Evolutionary conservation across 2,797 vertebrate genomes (phyloP).

Genomic region (Hippopotamyrus pictus): DNA sequence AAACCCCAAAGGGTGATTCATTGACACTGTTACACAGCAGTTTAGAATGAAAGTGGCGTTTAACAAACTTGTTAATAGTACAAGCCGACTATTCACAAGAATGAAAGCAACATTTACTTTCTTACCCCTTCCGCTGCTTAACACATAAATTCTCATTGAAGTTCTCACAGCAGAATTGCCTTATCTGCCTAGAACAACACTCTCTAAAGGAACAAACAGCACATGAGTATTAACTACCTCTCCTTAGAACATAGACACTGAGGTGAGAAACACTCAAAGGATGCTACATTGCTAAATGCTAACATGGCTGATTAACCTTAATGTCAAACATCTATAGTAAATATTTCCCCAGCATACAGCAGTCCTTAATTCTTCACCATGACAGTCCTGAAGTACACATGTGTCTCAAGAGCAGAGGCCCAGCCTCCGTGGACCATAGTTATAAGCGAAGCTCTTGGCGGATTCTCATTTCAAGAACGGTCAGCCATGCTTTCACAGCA

Average conservation of each 20-base stretch:
- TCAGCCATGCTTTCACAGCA: background rate
- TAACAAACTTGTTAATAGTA: background rate
- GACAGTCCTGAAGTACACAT: background rate
- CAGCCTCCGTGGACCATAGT: background rate
- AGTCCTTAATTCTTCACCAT: background rate
- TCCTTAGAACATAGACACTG: background rate
- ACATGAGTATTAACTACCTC: background rate
- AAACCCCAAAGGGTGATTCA: background rate
- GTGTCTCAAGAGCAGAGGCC: background rate
- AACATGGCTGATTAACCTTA: background rate
- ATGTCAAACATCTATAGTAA: background rate
- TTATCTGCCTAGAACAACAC: background rate
- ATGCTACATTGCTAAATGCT: background rate
- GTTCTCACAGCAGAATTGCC: background rate
- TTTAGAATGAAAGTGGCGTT: background rate
- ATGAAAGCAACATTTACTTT: background rate
- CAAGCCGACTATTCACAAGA: background rate
- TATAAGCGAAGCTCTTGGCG: background rate
- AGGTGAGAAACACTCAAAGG: background rate
- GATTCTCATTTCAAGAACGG: constrained; percentile 4
- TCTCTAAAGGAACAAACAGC: background rate
- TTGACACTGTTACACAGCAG: background rate
- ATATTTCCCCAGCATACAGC: background rate
- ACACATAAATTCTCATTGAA: background rate
- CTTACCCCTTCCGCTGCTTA: background rate